Evolutionary conservation across 1,140 invertebrate genomes (phyloP), one percentile per base, ranked within the genome.

Genomic region (Drosophila gunungcola): DNA sequence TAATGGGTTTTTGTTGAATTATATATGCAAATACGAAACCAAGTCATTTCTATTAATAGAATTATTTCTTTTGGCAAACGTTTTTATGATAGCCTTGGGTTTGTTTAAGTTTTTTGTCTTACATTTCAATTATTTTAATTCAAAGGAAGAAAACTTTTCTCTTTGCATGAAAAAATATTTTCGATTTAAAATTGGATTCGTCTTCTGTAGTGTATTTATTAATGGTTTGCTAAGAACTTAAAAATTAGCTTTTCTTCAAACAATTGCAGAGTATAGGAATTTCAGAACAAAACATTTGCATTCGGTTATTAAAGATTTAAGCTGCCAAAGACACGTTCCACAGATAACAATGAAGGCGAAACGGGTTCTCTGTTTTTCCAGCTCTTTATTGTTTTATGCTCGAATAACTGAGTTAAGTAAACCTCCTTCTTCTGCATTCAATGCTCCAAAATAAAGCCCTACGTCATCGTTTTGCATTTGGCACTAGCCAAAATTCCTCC

Each of bases 401-500:
- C 43, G 78, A 86, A 75, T 78, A 86, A 70, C 53, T 86, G 62
- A 78, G 65, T 86, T 81, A 86, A 81, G 69, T 68, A 86, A 86
- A 78, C 61, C 51, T 64, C 55, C 68, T 48, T 27, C 29, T 11
- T 62, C 51, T 45, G 55, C 52, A 46, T 21, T 32, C 45, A 38
- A 41, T 54, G 57, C 38, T 57, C 61, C 32, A 69, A 73, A 82
- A 86, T 76, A 73, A 74, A 63, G 42, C 46, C 61, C 60, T 52
- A 83, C 80, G 76, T 83, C 80, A 84, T 83, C 51, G 32, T 32
- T 67, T n/a, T 16, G 70, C 70, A 57, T 74, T 64, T 57, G 73
- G 73, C 77, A 55, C 46, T 45, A 21, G 39, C 54, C 64, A 13
- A 36, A 13, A 29, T n/a, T 25, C 34, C 34, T n/a, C 52, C 2